These are phyloP conservation scores for Motacilla tschutschensis DNA, from an alignment of 2,113 vertebrate genomes.

Conservation along the genomic window DNA sequence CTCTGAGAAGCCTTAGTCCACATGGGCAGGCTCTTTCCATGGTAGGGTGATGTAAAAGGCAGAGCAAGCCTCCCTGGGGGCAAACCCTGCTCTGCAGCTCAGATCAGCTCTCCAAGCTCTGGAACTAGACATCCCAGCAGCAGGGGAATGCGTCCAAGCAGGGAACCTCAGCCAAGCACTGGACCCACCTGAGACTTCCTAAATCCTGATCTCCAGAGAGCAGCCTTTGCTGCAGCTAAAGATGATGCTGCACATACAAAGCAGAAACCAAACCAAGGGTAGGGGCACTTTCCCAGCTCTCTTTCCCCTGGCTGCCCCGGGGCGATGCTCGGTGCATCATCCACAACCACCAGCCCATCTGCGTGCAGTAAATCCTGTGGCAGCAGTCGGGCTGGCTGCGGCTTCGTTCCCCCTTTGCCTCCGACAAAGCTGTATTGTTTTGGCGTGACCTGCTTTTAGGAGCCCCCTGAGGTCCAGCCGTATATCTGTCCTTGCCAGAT, in stretches of 20 bases:
- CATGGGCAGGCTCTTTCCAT: background rate
- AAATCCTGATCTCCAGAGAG: fast-evolving
- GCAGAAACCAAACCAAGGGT: background rate
- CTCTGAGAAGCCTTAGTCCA: background rate
- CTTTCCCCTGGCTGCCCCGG: background rate
- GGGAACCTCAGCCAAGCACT: background rate
- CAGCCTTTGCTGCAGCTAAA: background rate
- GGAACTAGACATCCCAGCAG: background rate
- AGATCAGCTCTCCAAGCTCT: background rate
- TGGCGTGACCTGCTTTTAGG: background rate
- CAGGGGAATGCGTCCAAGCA: background rate
- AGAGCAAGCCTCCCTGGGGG: background rate
- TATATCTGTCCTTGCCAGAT: conserved; percentile 21
- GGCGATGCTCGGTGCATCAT: background rate
- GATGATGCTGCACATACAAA: background rate
- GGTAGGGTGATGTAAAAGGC: background rate
- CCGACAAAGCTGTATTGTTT: conserved; percentile 47
- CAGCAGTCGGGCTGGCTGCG: fast-evolving
- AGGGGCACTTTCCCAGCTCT: background rate
- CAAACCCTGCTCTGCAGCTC: background rate
- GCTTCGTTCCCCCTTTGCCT: background rate
- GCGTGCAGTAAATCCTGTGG: background rate
- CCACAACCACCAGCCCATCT: background rate
- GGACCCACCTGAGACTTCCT: background rate
- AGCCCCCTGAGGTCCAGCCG: conserved; percentile 6